Percentiles rank a stretch among this genome's conserved stretches.
Evolutionary conservation across 2,113 vertebrate species (phyloP).

Genomic region (Callipepla squamata): DNA sequence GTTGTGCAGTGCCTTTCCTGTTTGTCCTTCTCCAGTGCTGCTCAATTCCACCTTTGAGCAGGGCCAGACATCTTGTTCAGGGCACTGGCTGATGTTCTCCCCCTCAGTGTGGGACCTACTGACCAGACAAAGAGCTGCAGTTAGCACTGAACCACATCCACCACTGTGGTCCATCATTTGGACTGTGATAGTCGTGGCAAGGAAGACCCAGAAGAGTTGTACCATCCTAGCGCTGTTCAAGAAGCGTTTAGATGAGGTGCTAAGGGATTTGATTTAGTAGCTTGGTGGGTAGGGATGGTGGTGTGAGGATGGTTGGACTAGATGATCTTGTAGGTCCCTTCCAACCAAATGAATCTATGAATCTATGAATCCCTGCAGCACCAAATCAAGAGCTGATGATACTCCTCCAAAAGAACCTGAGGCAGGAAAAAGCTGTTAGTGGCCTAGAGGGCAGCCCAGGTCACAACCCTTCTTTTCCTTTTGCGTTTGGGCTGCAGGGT

Average conservation of each 20-base stretch:
- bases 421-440: rapidly evolving
- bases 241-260: too few relatives aligned
- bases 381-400: neutral
- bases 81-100: neutral
- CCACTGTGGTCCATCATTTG: neutral
- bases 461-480: rapidly evolving
- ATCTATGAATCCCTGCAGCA: neutral
- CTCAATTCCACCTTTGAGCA: neutral
- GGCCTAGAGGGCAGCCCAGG: neutral
- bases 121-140: neutral
- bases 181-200: neutral
- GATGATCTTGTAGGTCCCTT: too few relatives aligned
- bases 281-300: too few relatives aligned
- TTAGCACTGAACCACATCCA: neutral
- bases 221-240: too few relatives aligned
- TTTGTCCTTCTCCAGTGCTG: neutral
- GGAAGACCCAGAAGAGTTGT: neutral
- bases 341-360: too few relatives aligned
- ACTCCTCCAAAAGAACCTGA: rapidly evolving
- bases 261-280: too few relatives aligned
- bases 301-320: too few relatives aligned
- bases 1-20: rapidly evolving
- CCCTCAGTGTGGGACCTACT: neutral
- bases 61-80: neutral
- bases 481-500: neutral